Evolutionary conservation across 1,140 invertebrate genomes (phyloP), one percentile per base, ranked within the genome.

Genomic region (Heliothis virescens): DNA sequence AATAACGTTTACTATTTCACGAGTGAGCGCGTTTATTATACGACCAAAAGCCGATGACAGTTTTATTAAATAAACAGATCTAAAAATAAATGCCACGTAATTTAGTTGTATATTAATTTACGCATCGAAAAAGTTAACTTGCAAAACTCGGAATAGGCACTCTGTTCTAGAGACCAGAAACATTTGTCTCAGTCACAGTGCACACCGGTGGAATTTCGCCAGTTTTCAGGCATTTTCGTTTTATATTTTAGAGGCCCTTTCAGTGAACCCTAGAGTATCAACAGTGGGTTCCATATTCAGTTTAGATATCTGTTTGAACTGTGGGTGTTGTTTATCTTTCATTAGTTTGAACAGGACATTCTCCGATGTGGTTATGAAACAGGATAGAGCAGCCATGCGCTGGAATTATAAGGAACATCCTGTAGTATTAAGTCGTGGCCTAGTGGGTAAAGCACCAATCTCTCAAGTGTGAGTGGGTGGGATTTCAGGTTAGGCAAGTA

Each of bases 311-410:
- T 96, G 93, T 81, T 96, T 97, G 85, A 98, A 98, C 52, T 97
- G 95, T 2, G 97, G 96, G 92, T 98, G 96, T 12, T 97, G 95
- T 84, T 98, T 97, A 88, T 97, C 96, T 9, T 92, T 93, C 79
- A 98, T 79, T 10, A 98, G 87, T 89, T 97, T 97, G 80, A 98
- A 97, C 52, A 99, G 95, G 0, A 98, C 95, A 85, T 96, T 97
- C 88, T 99, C 98, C 74, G 96, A 96, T 1, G 97, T 98, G 9
- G 97, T 96, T n/a, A 98, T 95, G 72, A 96, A 96, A 81, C 97
- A 98, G 15, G 16, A 18, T 10, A 60, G 5, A 15, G 5, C 12
- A 9, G 18, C 57, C 57, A 60, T 60, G 57, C 57, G 57, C 57
- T 60, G 57, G 57, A 60, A 60, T 0, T 5, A 9, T 60, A 60